A percentile compares a stretch with the other conserved stretches of the same genome.
These are phyloP conservation scores for Noctilio leporinus DNA, from an alignment of 2,113 vertebrate species.

Conservation along the genomic window DNA sequence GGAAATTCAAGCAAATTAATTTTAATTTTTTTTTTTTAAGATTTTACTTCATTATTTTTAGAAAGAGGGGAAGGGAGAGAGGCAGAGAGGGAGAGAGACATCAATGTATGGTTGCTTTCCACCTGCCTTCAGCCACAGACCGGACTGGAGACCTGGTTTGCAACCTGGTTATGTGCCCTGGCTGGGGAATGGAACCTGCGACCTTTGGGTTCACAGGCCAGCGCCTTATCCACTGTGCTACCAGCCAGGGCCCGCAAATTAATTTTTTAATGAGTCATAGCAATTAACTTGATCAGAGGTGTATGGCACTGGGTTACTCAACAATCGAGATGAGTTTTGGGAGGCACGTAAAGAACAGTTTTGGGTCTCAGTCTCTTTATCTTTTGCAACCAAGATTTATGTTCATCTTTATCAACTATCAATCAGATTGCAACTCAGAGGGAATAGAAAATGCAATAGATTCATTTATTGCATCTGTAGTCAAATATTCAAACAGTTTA, in stretches of 20 bases:
- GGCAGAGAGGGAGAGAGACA: too few species aligned
- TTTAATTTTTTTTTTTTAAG: too few species aligned
- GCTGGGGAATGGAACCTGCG: too few species aligned
- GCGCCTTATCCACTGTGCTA: too few species aligned
- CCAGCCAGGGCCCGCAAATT: too few species aligned
- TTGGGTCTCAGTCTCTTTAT: background rate
- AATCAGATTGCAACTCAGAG: background rate
- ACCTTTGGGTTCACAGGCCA: too few species aligned
- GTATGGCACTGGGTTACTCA: background rate
- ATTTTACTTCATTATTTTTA: too few species aligned
- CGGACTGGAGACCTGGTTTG: too few species aligned
- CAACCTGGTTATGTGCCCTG: too few species aligned
- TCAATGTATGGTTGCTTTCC: too few species aligned
- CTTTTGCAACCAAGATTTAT: background rate
- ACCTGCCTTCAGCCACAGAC: too few species aligned
- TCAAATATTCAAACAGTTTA: background rate
- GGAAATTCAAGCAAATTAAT: background rate
- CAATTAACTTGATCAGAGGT: background rate
- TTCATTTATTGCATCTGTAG: background rate
- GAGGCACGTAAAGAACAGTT: background rate
- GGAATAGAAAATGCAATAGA: background rate
- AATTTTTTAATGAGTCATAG: background rate
- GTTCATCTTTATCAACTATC: background rate
- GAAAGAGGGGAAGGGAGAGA: too few species aligned
- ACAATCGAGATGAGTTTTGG: background rate